phyloP scores from a whole-genome alignment of 2,113 vertebrate genomes.

The Aramus guarauna region DNA sequence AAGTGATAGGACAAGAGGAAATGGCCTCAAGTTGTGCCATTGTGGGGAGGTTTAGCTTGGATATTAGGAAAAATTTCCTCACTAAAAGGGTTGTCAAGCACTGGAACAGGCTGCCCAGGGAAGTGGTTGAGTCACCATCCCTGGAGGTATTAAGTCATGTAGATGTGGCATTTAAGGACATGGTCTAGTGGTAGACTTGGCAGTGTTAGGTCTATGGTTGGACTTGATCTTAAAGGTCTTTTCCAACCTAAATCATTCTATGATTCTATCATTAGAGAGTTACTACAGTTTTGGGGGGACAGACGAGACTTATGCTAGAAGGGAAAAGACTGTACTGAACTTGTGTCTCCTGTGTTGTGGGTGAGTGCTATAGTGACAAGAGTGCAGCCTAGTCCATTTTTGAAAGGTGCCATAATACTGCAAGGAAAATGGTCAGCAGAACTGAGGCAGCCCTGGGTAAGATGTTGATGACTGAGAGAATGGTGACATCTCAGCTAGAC shows the following conservation, averaged over 20 bases:
- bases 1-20: not conserved
- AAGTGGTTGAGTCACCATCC: not conserved
- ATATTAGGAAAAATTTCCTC: not conserved
- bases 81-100: not conserved
- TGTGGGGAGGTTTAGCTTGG: not conserved
- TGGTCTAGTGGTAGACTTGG: not conserved
- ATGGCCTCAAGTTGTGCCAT: rapidly evolving
- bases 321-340: not conserved
- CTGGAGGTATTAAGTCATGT: not conserved
- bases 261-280: not conserved
- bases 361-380: not conserved
- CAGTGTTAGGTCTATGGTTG: not conserved
- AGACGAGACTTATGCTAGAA: rapidly evolving
- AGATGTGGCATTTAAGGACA: not conserved
- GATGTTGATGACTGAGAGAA: not conserved
- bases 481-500: not conserved
- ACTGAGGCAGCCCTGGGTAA: not conserved
- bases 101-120: not conserved
- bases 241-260: not conserved
- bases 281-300: not conserved
- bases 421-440: not conserved
- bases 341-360: not conserved
- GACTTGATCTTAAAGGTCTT: not conserved
- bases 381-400: not conserved
- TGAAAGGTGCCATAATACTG: not conserved